Base-by-base conservation (phyloP, 1,140 invertebrate genomes). In the Anoplophora glabripennis region DNA sequence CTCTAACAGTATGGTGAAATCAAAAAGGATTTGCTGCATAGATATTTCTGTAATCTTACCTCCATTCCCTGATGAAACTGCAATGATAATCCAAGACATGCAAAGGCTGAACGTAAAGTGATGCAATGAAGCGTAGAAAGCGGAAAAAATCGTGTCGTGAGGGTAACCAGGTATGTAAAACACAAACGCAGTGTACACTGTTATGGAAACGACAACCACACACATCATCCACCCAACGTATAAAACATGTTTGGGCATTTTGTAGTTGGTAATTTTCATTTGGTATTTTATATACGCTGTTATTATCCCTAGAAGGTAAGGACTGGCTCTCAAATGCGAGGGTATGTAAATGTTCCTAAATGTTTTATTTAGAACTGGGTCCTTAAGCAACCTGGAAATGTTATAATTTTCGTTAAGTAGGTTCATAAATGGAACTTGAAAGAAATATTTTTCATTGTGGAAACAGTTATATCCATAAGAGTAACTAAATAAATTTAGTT, bases 11-110 rank as follows among this genome's bases (percentile, higher is more conserved):
- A n/a, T n/a, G n/a, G n/a, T n/a, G n/a, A n/a, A n/a, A n/a, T n/a
- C n/a, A n/a, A n/a, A n/a, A n/a, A n/a, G n/a, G n/a, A n/a, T n/a
- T n/a, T n/a, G n/a, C n/a, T n/a, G n/a, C n/a, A n/a, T n/a, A n/a
- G n/a, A n/a, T n/a, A n/a, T n/a, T n/a, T n/a, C n/a, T n/a, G n/a
- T n/a, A n/a, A n/a, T 41, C 51, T 58, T 57, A 67, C 65, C 52
- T 54, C 61, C 61, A 47, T 64, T 44, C 36, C 65, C 65, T 34
- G 57, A 55, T 9, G 61, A 60, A n/a, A 64, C 33, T 10, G 42
- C 86, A 61, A 89, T 78, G 4, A 89, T 79, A 33, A 88, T 76
- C 87, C 87, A 89, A 0, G 84, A 82, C 35, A 84, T 85, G 1
- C 81, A 79, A n/a, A 83, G 71, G 36, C 84, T 81, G 86, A 86